Conservation (phyloP, 2,888 invertebrate genomes). For the Heliconius ismenius region DNA sequence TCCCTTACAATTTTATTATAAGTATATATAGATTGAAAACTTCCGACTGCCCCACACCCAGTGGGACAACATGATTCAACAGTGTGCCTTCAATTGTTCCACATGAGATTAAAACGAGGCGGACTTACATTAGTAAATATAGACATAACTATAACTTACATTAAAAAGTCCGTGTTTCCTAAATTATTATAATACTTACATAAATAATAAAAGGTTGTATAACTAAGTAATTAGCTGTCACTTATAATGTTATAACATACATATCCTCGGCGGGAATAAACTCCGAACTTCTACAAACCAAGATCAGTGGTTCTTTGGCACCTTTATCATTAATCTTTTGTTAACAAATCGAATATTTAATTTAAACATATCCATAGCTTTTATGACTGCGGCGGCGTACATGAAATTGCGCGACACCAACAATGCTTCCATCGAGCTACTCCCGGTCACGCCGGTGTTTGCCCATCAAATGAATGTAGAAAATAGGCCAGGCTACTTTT, state of each 20-base stretch:
- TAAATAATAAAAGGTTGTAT: background rate
- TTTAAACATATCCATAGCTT: constrained; percentile 63
- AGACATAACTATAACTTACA: background rate
- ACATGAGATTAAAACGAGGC: background rate
- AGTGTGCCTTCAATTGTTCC: background rate
- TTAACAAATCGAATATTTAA: background rate
- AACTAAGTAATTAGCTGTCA: background rate
- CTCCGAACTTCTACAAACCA: background rate
- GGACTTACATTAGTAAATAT: background rate
- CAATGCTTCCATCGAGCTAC: constrained; percentile 70
- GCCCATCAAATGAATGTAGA: constrained; percentile 80
- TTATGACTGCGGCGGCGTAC: constrained; percentile 82
- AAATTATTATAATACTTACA: background rate
- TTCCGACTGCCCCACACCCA: background rate
- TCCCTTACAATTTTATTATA: too few species aligned
- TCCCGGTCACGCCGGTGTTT: constrained; percentile 83
- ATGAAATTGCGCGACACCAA: constrained; percentile 71
- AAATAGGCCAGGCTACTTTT: constrained; percentile 81
- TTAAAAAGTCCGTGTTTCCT: background rate
- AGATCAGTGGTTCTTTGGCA: background rate
- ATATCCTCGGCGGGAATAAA: background rate
- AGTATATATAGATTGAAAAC: background rate
- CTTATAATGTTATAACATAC: background rate
- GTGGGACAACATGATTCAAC: background rate
- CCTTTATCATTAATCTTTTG: background rate